A percentile compares a stretch with the other conserved stretches of the same genome.
phyloP scores from a whole-genome alignment of 23 tunicate species.

The Halocynthia aurantium region DNA sequence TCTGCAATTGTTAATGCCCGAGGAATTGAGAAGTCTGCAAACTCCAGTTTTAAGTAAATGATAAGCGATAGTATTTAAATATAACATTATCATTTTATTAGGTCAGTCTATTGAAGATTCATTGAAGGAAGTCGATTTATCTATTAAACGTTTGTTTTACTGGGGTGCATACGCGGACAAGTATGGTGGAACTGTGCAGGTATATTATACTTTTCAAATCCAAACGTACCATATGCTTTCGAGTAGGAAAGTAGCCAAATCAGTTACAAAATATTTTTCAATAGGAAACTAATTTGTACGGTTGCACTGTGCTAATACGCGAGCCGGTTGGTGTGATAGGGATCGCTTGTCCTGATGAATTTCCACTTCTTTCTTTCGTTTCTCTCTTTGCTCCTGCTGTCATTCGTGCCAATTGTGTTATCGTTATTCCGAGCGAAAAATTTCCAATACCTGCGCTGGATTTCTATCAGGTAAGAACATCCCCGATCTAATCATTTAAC shows the following conservation, averaged over 20 bases:
- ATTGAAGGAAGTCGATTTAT: constrained; percentile 62
- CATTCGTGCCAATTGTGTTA: constrained; percentile 83
- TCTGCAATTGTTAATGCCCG: too few species aligned
- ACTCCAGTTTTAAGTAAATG: too few species aligned
- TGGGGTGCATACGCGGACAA: constrained; percentile 99
- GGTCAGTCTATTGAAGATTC: constrained; percentile 29
- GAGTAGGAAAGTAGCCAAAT: not conserved
- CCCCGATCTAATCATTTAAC: not conserved
- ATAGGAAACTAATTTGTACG: constrained; percentile 89
- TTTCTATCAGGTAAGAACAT: constrained; percentile 64
- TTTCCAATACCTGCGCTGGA: constrained; percentile 90
- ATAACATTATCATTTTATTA: not conserved
- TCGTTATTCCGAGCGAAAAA: constrained; percentile 82
- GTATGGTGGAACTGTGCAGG: constrained; percentile 91
- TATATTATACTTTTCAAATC: not conserved
- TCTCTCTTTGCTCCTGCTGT: constrained; percentile 90
- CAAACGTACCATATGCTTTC: not conserved
- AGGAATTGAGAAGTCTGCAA: too few species aligned
- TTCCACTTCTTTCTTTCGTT: constrained; percentile 78
- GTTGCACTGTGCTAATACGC: constrained; percentile 84
- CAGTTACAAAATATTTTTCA: constrained; percentile 1
- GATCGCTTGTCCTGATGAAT: constrained; percentile 95
- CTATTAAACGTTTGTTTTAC: constrained; percentile 81
- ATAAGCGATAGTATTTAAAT: too few species aligned
- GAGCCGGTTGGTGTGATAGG: constrained; percentile 98